Conservation (phyloP, 2,797 vertebrate genomes). For the Lacerta bilineata region DNA sequence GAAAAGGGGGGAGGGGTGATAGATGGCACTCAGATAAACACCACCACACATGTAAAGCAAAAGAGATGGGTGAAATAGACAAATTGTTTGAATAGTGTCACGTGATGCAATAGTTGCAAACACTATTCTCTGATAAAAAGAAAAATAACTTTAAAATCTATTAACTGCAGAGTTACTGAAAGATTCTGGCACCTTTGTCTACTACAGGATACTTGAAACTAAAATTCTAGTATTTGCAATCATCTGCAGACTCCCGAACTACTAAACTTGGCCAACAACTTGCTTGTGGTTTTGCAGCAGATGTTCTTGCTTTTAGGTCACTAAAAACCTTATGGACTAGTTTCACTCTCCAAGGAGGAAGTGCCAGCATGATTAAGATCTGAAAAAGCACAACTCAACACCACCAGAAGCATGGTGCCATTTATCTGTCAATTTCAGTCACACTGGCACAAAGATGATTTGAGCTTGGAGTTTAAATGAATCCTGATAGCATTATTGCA, state of each 20-base stretch:
- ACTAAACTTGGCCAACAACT: slow-evolving; percentile 28
- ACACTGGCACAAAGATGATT: background rate
- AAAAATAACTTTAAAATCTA: background rate
- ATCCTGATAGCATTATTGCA: slow-evolving; percentile 22
- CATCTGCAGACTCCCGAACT: slow-evolving; percentile 36
- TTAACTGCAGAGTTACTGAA: background rate
- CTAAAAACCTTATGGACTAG: slow-evolving; percentile 27
- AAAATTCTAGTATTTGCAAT: slow-evolving; percentile 13
- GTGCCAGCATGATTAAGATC: slow-evolving; percentile 36
- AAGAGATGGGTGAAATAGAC: background rate
- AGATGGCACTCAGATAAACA: too few species aligned
- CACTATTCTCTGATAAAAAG: background rate
- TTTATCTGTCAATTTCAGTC: slow-evolving; percentile 36
- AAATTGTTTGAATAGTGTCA: background rate
- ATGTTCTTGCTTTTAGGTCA: slow-evolving; percentile 55
- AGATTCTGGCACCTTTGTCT: background rate
- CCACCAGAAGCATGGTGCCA: slow-evolving; percentile 7
- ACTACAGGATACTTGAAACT: slow-evolving; percentile 1
- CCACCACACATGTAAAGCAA: too few species aligned
- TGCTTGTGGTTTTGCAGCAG: slow-evolving; percentile 28
- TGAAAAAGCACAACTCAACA: slow-evolving; percentile 39
- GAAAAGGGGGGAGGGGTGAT: too few species aligned
- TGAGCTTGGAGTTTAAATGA: slow-evolving; percentile 9
- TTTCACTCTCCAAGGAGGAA: slow-evolving; percentile 48
- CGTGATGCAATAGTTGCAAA: background rate